Conservation (phyloP, 1,140 invertebrate species). For the Drosophila nigromelanica region DNA sequence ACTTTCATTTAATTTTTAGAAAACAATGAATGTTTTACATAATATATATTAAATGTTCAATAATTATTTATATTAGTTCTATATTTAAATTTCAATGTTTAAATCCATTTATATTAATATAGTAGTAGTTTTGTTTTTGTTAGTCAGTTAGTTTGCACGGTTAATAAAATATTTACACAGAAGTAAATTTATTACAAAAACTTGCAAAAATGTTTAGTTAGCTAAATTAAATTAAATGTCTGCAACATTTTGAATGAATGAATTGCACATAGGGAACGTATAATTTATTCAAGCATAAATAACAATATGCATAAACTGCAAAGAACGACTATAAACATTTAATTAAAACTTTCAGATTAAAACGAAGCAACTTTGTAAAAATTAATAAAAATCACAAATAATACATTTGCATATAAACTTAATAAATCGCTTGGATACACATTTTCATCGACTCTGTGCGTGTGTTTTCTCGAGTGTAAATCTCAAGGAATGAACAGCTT, state of each 20-base stretch:
- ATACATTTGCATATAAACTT: background rate
- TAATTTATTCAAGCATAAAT: slow-evolving; percentile 23
- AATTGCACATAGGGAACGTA: slow-evolving; percentile 7
- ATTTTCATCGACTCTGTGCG: slow-evolving; percentile 3
- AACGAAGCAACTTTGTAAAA: slow-evolving; percentile 15
- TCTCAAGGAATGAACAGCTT: slow-evolving; percentile 11
- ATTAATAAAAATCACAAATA: background rate
- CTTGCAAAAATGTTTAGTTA: background rate
- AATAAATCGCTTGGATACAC: slow-evolving; percentile 11
- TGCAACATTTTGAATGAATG: slow-evolving; percentile 15
- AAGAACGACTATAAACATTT: slow-evolving; percentile 25
- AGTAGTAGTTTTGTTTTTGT: background rate
- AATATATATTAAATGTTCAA: background rate
- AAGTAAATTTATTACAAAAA: background rate
- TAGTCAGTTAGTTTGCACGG: background rate
- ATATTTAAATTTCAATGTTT: too few relatives aligned
- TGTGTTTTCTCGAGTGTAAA: slow-evolving; percentile 13
- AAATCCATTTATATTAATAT: too few relatives aligned
- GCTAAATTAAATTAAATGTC: background rate
- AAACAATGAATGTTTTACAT: background rate
- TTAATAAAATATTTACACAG: background rate
- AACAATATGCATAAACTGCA: slow-evolving; percentile 26
- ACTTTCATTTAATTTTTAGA: too few relatives aligned
- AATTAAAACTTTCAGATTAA: slow-evolving; percentile 50
- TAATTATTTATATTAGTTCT: background rate